Evolutionary conservation across 1,140 invertebrate genomes (phyloP), one percentile per base, ranked within the genome.

Genomic region (Micrasema minimum): DNA sequence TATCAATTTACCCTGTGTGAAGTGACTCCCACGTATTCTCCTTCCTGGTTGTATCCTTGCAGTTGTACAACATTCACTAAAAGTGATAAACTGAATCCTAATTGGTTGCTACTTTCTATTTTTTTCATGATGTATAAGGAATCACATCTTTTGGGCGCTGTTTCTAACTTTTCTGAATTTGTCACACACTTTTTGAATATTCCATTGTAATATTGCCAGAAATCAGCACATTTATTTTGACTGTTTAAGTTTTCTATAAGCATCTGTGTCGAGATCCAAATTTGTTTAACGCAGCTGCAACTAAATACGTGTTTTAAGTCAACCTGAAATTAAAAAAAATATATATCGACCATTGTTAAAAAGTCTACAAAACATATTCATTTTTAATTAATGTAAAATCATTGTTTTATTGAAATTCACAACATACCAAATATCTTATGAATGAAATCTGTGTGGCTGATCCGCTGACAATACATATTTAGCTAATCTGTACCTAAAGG

Each of bases 131-230:
- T 9, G 57, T 71, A 57, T 14, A 65, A 70, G 43, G 16, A 41
- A 55, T 69, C 59, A 65, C 62, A 66, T n/a, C 41, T 2, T 35
- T 48, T 71, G 9, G 16, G 22, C 14, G 11, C 35, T 41, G 65
- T 51, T 11, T 38, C 26, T 16, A 51, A 37, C 18, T 26, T 67
- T 11, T 69, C 46, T 12, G 53, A 16, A 45, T 35, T 11, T 16
- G 72, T 66, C 35, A 72, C 46, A 64, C 59, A 72, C 64, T 70
- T 72, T 16, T 64, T 61, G 12, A 75, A 26, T 38, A 72, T 70
- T 12, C 41, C 43, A 64, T 75, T 75, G 43, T 38, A 75, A 67
- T 72, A 72, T 16, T 50, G 12, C 74, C 74, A 75, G 55, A 75
- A 75, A 57, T 68, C 50, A 14, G 48, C 20, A 38, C 46, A 71